Evolutionary conservation across 2,113 vertebrate species (phyloP).

Genomic region (Corynorhinus townsendii): DNA sequence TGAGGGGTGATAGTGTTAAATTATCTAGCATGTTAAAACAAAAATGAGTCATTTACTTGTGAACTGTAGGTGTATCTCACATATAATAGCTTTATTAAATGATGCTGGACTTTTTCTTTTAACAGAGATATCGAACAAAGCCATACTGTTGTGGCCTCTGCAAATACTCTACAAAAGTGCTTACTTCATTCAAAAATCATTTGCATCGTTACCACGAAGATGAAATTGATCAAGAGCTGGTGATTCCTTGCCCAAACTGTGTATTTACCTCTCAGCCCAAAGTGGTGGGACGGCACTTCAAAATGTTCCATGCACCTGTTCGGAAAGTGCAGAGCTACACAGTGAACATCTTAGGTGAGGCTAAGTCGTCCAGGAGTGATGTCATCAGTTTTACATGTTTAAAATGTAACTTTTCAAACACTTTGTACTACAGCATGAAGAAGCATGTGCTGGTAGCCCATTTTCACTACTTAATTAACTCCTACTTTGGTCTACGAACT

Average conservation of each 20-base stretch:
- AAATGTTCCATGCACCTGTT: conserved; percentile 84
- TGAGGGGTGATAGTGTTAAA: not conserved
- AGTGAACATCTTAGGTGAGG: conserved; percentile 77
- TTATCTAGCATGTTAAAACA: not conserved
- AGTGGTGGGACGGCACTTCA: conserved; percentile 83
- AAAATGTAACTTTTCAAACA: conserved; percentile 88
- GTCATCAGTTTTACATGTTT: conserved; percentile 85
- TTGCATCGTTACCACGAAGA: conserved; percentile 87
- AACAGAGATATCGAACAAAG: conserved; percentile 88
- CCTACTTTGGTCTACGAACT: conserved; percentile 84
- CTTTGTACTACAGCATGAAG: conserved; percentile 90
- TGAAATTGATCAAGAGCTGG: conserved; percentile 84
- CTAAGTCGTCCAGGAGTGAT: conserved; percentile 75
- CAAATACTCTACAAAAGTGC: conserved; percentile 86
- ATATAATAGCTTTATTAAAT: not conserved
- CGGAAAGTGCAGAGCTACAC: conserved; percentile 78
- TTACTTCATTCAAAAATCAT: conserved; percentile 85
- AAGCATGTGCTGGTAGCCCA: conserved; percentile 90
- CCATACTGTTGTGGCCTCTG: conserved; percentile 89
- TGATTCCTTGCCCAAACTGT: conserved; percentile 87
- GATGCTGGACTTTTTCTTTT: conserved; percentile 61
- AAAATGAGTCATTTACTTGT: rapidly evolving
- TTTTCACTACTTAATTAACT: conserved; percentile 80
- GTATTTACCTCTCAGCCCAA: conserved; percentile 83
- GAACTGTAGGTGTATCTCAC: not conserved